phyloP scores from a whole-genome alignment of 2,888 invertebrate species.

The Andrena camellia region DNA sequence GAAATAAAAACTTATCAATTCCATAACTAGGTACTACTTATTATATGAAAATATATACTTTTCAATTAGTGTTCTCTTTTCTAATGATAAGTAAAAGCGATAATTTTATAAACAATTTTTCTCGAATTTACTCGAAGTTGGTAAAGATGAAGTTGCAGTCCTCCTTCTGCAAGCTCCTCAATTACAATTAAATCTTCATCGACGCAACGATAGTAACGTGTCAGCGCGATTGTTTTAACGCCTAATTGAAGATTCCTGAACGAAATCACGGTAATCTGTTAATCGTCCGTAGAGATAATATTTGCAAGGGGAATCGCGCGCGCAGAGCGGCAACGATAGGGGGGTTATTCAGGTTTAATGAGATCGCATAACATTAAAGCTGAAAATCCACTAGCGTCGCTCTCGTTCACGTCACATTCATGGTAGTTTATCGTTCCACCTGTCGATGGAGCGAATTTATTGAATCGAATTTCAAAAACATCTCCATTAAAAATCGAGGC shows the following conservation, averaged over 20 bases:
- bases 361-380: slow-evolving; percentile 21
- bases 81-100: too few relatives aligned
- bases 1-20: too few relatives aligned
- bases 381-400: slow-evolving; percentile 11
- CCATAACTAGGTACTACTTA: too few relatives aligned
- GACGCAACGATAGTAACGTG: too few relatives aligned
- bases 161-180: too few relatives aligned
- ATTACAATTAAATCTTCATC: too few relatives aligned
- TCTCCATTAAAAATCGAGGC: slow-evolving; percentile 5
- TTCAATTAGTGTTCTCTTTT: too few relatives aligned
- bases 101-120: too few relatives aligned
- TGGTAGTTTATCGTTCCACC: background rate
- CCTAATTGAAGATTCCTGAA: background rate
- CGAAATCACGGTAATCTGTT: slow-evolving; percentile 13
- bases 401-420: background rate
- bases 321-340: background rate
- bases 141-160: too few relatives aligned
- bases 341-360: slow-evolving; percentile 12
- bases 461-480: too few relatives aligned
- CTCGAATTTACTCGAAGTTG: too few relatives aligned
- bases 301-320: slow-evolving; percentile 27
- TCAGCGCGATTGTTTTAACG: background rate
- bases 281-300: slow-evolving; percentile 43
- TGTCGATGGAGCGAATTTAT: background rate
- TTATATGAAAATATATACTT: too few relatives aligned